phyloP scores from a whole-genome alignment of 1,140 invertebrate species.

The Drosophila triauraria region DNA sequence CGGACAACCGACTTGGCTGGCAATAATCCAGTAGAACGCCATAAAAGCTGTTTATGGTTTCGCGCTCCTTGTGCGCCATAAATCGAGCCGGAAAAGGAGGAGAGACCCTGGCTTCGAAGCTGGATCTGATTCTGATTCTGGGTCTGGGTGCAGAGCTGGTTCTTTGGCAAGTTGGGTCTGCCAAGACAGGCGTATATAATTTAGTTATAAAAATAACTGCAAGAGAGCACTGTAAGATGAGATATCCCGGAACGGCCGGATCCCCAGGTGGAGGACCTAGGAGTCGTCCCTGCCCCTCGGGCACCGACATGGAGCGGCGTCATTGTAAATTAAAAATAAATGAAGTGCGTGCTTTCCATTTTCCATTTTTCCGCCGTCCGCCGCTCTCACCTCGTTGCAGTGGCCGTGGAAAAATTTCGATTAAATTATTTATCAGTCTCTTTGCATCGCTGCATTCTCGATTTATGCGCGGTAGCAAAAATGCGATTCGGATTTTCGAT shows the following conservation, averaged over 20 bases:
- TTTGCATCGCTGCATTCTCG: slow-evolving; percentile 63
- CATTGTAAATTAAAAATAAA: slow-evolving; percentile 81
- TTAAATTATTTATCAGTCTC: slow-evolving; percentile 78
- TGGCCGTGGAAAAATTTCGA: slow-evolving; percentile 72
- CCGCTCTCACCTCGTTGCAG: slow-evolving; percentile 15
- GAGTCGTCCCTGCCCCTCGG: slow-evolving; percentile 10
- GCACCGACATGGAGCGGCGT: slow-evolving; percentile 53
- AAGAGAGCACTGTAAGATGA: slow-evolving; percentile 70
- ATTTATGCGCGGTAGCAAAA: slow-evolving; percentile 74
- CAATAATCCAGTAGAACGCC: slow-evolving; percentile 83
- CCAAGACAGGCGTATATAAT: slow-evolving; percentile 78
- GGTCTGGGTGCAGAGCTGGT: slow-evolving; percentile 1
- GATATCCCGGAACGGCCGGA: slow-evolving; percentile 61
- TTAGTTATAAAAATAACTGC: slow-evolving; percentile 85
- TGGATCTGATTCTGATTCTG: slow-evolving; percentile 38
- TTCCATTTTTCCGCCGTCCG: slow-evolving; percentile 45
- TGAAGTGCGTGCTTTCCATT: slow-evolving; percentile 74
- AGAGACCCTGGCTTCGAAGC: slow-evolving; percentile 18
- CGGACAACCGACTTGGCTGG: slow-evolving; percentile 21
- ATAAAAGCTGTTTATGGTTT: slow-evolving; percentile 85
- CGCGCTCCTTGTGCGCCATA: slow-evolving; percentile 83
- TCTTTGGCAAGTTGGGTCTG: slow-evolving; percentile 18
- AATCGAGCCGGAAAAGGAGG: slow-evolving; percentile 69
- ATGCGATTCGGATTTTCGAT: slow-evolving; percentile 57
- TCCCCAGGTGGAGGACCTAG: slow-evolving; percentile 20